Conservation (phyloP, 2,888 invertebrate species). For the Drosophila crucigera region DNA sequence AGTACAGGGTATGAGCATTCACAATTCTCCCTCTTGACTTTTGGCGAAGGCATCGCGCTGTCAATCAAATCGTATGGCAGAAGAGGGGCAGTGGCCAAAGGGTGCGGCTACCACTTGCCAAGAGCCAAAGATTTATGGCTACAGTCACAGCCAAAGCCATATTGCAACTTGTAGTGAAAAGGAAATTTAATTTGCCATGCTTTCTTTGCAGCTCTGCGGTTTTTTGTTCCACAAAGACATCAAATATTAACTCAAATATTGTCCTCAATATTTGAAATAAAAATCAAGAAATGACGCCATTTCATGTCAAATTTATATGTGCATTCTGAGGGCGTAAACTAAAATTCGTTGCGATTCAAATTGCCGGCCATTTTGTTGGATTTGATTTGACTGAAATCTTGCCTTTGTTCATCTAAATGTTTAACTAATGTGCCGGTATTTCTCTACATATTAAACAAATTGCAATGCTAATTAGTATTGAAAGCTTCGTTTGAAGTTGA, state of each 20-base stretch:
- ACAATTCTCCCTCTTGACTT: constrained; percentile 15
- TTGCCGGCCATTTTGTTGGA: constrained; percentile 56
- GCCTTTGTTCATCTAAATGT: constrained; percentile 11
- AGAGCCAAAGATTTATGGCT: constrained; percentile 69
- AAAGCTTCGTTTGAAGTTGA: constrained; percentile 56
- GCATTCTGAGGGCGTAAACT: constrained; percentile 77
- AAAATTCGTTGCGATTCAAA: constrained; percentile 45
- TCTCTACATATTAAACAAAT: constrained; percentile 40
- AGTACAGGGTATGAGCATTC: constrained; percentile 25
- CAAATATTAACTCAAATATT: constrained; percentile 47
- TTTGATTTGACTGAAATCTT: constrained; percentile 31
- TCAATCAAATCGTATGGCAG: constrained; percentile 61
- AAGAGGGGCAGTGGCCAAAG: constrained; percentile 26
- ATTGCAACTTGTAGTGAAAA: constrained; percentile 50
- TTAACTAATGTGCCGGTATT: constrained; percentile 43
- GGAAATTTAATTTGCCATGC: constrained; percentile 73
- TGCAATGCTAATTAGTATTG: constrained; percentile 47
- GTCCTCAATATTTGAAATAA: constrained; percentile 62
- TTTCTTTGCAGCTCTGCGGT: constrained; percentile 26
- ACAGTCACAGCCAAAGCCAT: constrained; percentile 44
- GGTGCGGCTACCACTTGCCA: constrained; percentile 56
- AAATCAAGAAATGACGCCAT: constrained; percentile 66
- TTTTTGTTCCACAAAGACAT: constrained; percentile 31
- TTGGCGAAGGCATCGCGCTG: constrained; percentile 49
- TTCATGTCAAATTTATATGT: constrained; percentile 85